phyloP scores from a whole-genome alignment of 2,113 vertebrate genomes.

The Bothrops jararaca region DNA sequence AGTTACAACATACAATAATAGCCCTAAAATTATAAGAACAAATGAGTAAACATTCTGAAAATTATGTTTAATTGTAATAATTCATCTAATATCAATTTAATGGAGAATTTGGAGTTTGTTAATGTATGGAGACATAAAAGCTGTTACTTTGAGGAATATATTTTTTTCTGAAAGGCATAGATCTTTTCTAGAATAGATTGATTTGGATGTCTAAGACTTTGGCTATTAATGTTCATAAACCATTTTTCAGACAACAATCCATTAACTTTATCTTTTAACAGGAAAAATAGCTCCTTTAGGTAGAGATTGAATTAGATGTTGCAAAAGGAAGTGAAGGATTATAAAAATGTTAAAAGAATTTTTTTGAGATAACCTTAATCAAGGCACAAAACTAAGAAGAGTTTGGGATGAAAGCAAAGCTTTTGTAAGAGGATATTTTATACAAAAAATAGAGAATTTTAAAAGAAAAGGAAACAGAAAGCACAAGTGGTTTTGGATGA shows the following conservation, averaged over 20 bases:
- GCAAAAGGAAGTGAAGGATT: neutral
- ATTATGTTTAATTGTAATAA: slow-evolving; percentile 35
- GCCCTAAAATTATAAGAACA: slow-evolving; percentile 16
- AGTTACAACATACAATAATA: slow-evolving; percentile 28
- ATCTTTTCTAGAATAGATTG: neutral
- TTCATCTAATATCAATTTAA: neutral
- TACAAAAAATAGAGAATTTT: neutral
- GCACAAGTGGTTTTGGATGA: neutral
- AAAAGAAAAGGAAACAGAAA: neutral
- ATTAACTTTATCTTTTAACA: neutral
- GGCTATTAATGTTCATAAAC: neutral
- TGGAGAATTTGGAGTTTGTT: neutral
- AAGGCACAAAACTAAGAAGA: neutral
- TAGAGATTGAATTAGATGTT: neutral
- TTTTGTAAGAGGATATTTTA: neutral
- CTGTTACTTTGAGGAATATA: neutral
- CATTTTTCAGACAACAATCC: neutral
- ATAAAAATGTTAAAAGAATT: neutral
- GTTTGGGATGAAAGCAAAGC: neutral
- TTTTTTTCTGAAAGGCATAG: neutral
- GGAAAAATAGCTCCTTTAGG: neutral
- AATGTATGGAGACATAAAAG: neutral
- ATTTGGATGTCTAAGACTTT: neutral
- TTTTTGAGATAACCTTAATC: neutral
- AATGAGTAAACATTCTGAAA: slow-evolving; percentile 27